Percentiles rank a stretch among this genome's conserved stretches.
Conservation (phyloP, 2,113 vertebrate genomes). For the Fregetta grallaria region DNA sequence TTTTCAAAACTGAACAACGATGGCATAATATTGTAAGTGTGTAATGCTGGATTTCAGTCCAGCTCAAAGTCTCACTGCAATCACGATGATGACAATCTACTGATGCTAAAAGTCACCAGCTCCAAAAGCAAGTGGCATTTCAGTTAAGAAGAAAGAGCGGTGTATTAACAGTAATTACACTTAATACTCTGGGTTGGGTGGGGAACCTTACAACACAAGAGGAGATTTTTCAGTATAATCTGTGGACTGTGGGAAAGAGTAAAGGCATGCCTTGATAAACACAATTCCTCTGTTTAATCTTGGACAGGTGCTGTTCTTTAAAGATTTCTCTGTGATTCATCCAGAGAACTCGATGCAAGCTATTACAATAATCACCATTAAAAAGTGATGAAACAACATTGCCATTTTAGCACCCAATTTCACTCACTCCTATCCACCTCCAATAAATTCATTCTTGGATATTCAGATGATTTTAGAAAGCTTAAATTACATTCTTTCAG, state of each 20-base stretch:
- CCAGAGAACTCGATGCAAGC: neutral
- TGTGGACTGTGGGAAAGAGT: neutral
- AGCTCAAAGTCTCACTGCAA: neutral
- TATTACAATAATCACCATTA: neutral
- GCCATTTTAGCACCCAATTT: neutral
- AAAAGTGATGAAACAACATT: neutral
- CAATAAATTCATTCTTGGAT: neutral
- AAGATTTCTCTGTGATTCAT: neutral
- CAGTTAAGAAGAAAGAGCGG: accelerated
- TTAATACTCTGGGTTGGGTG: neutral
- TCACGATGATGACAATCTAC: accelerated
- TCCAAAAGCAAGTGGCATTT: neutral
- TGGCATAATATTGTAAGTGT: accelerated
- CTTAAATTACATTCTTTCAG: neutral
- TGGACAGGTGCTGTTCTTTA: neutral
- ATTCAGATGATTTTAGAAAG: neutral
- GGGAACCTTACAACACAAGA: neutral
- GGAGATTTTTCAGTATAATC: neutral
- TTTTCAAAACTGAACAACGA: neutral
- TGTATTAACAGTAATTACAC: accelerated
- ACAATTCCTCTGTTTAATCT: neutral
- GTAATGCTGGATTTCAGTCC: neutral
- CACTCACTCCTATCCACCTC: neutral
- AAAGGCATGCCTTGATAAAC: neutral
- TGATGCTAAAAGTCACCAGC: neutral